Base-by-base conservation (phyloP, 2,888 invertebrate genomes). In the Boloria selene region DNA sequence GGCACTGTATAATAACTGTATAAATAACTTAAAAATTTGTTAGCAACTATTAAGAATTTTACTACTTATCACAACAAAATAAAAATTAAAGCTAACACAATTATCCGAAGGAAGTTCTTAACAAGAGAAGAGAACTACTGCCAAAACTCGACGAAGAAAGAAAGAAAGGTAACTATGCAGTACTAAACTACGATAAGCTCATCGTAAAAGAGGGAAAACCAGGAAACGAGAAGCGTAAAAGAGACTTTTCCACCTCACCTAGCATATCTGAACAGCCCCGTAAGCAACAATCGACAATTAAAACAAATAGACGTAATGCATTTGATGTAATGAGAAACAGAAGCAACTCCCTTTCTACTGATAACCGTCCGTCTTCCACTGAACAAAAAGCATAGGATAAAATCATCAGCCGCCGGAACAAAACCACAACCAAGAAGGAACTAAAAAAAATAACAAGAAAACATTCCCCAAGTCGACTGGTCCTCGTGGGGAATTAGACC, bases 401-500 rank as follows among this genome's bases (percentile, higher is more conserved):
- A 17, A 31, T 31, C 55, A 65, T 65, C 62, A 63, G 68, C 56
- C 60, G 60, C 68, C 55, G 55, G 53, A 69, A 63, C 14, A 53
- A 53, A 45, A 44, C 55, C 14, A 14, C 4, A 62, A 58, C 61
- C 4, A 47, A 47, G 0, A 42, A 50, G 55, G 7, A 50, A 55
- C 16, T n/a, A 7, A 55, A 60, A 10, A 55, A 22, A 13, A 64
- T 26, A 60, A 64, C 69, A 66, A 69, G 26, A 56, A 61, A 26
- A 58, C 22, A 22, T 22, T 22, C 22, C 22, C 22, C 22, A 22
- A 22, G 22, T 3, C 22, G 22, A 22, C 22, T 69, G 31, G 64
- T 67, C 54, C 63, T 64, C 68, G 70, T 71, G 68, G 67, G 69
- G 62, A 69, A 69, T 63, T 54, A 64, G 70, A 67, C 70, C 49